phyloP scores from a whole-genome alignment of 2,888 invertebrate genomes.

The Isoperla grammatica region DNA sequence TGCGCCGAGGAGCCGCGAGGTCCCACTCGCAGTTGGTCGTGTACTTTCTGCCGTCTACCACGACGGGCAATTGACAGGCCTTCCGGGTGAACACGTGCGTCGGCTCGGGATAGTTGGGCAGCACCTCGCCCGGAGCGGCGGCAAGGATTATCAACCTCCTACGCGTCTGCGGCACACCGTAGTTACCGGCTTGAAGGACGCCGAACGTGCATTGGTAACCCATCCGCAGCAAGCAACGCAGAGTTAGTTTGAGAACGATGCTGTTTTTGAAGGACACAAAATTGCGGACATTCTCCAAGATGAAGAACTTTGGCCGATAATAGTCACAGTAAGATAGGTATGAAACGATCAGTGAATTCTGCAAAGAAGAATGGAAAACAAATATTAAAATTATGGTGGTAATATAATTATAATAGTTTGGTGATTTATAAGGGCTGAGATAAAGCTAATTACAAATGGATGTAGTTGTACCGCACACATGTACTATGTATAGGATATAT shows the following conservation, averaged over 20 bases:
- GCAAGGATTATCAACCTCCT: conserved; percentile 73
- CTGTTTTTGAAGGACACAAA: conserved; percentile 77
- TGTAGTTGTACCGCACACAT: too few relatives aligned
- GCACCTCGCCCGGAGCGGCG: conserved; percentile 68
- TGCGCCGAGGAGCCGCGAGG: conserved; percentile 67
- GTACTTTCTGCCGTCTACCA: conserved; percentile 54
- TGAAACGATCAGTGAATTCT: conserved; percentile 74
- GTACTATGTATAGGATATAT: too few relatives aligned
- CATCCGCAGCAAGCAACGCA: conserved; percentile 71
- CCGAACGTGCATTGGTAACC: conserved; percentile 85
- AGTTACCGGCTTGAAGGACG: conserved; percentile 79
- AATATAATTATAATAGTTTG: too few relatives aligned
- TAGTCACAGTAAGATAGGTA: conserved; percentile 81
- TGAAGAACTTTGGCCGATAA: conserved; percentile 75
- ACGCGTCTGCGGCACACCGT: conserved; percentile 78
- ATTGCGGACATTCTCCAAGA: conserved; percentile 81
- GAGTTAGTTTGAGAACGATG: conserved; percentile 73
- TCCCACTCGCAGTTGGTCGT: conserved; percentile 54
- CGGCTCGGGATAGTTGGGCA: conserved; percentile 76
- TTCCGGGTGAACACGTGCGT: conserved; percentile 67
- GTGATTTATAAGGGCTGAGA: too few relatives aligned
- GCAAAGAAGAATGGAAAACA: conserved; percentile 21
- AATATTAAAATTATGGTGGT: too few relatives aligned
- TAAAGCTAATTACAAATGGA: too few relatives aligned
- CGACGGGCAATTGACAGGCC: conserved; percentile 58